These are phyloP conservation scores for Eilema caniola DNA, from an alignment of 2,888 invertebrate genomes.

Conservation along the genomic window DNA sequence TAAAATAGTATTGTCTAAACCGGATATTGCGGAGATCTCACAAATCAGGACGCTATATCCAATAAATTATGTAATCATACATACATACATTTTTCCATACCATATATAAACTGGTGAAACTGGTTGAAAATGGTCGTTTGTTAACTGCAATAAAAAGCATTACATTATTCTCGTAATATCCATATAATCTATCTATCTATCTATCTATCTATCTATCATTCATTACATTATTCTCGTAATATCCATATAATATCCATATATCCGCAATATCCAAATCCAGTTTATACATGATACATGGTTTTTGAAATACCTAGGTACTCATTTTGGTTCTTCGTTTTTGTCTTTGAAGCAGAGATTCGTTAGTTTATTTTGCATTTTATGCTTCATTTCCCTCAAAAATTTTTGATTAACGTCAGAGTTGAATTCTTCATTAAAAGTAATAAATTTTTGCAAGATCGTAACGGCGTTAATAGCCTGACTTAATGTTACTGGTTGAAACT, in stretches of 20 bases:
- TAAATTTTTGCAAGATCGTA: constrained; percentile 11
- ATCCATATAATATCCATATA: too few species aligned
- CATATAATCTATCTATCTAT: too few species aligned
- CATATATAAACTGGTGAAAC: too few species aligned
- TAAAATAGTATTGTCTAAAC: neutral
- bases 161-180: neutral
- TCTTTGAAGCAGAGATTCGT: neutral
- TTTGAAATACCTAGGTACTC: neutral
- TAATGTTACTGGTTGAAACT: neutral
- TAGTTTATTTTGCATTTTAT: constrained; percentile 3
- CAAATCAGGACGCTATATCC: neutral
- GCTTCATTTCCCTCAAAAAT: neutral
- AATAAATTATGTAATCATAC: neutral
- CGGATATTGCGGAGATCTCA: neutral
- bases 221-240: too few species aligned
- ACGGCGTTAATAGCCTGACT: constrained; percentile 6
- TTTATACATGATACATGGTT: neutral
- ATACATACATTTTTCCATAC: neutral
- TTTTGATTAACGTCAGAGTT: neutral
- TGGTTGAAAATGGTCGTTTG: neutral
- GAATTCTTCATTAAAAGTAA: neutral
- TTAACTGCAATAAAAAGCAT: neutral
- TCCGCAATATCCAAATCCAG: too few species aligned
- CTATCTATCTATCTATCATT: too few species aligned
- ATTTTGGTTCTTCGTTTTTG: neutral